Evolutionary conservation across 2,113 vertebrate species (phyloP).

Genomic region (Bos taurus): DNA sequence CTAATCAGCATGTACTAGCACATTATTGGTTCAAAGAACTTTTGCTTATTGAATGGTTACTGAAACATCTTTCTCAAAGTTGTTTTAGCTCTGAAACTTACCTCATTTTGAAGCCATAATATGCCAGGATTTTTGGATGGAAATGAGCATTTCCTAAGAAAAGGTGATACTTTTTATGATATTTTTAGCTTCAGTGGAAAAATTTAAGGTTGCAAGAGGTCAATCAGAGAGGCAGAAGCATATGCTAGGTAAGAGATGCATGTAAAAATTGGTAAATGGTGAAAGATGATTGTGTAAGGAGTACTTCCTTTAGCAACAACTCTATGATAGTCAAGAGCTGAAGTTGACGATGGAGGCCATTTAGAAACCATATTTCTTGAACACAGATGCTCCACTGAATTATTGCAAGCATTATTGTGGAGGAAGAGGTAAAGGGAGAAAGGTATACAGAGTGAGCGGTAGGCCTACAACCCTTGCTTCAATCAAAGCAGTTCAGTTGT

Average conservation of each 20-base stretch:
- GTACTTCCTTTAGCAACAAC: background rate
- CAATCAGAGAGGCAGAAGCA: background rate
- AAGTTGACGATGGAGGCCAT: background rate
- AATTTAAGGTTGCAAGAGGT: background rate
- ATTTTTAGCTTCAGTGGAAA: background rate
- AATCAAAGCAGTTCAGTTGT: background rate
- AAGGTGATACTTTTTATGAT: background rate
- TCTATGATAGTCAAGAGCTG: background rate
- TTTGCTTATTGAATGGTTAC: slow-evolving; percentile 5
- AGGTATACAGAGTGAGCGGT: background rate
- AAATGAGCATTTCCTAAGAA: background rate
- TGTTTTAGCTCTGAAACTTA: background rate
- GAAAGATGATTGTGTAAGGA: background rate
- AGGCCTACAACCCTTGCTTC: background rate
- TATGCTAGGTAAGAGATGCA: background rate
- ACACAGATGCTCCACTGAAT: background rate
- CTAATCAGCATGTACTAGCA: slow-evolving; percentile 24
- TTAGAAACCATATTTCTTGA: background rate
- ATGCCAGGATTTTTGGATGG: background rate
- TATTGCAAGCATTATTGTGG: background rate
- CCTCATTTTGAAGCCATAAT: slow-evolving; percentile 34
- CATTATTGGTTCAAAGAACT: slow-evolving; percentile 24
- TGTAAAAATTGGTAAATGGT: background rate
- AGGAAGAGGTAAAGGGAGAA: background rate
- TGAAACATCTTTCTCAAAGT: slow-evolving; percentile 38